Base-by-base conservation (phyloP, 1,140 invertebrate genomes). In the Octopus bimaculoides region DNA sequence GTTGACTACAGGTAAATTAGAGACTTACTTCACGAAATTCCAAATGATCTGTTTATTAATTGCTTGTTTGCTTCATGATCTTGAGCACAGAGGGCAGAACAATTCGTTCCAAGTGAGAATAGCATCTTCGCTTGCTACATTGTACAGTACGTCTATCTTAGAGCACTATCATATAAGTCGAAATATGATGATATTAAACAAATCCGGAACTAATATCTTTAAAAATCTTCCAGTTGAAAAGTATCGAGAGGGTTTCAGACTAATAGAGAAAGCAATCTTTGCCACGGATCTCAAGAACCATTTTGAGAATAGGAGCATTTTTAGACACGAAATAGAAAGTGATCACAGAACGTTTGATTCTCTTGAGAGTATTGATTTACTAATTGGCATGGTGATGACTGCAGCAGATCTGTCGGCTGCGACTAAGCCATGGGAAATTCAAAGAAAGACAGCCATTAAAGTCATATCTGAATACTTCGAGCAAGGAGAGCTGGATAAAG, bases 1-100 rank as follows among this genome's bases (percentile, higher is more conserved):
- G 93, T 90, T 97, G 7, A 95, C 12, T 53, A 77, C 75, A 1
- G 77, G 77, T 4, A 52, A 71, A 7, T 26, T 78, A 14, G n/a
- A 12, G 20, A 55, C 41, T 9, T 26, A 9, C 5, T 79, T 61
- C 17, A n/a, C 75, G 20, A 81, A 86, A 52, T 55, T 86, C 56
- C 87, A 88, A 77, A 79, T 82, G 9, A 79, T 88, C 17, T 82
- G 83, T 76, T 74, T 88, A 17, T 41, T 88, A 7, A 84, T 86
- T 8, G 87, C 82, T 8, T 88, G 86, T 76, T 77, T 88, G 9
- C 87, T 82, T 69, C 87, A 88, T 80, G 87, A 88, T 78, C 81
- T 88, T 9, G 87, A 88, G 75, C 87, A 88, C 79, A 76, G 87
- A n/a, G 87, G 87, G 10, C 87, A 84, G 10, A 86, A 85, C 52